Conservation (phyloP, 2,797 vertebrate genomes). For the Periparus ater region DNA sequence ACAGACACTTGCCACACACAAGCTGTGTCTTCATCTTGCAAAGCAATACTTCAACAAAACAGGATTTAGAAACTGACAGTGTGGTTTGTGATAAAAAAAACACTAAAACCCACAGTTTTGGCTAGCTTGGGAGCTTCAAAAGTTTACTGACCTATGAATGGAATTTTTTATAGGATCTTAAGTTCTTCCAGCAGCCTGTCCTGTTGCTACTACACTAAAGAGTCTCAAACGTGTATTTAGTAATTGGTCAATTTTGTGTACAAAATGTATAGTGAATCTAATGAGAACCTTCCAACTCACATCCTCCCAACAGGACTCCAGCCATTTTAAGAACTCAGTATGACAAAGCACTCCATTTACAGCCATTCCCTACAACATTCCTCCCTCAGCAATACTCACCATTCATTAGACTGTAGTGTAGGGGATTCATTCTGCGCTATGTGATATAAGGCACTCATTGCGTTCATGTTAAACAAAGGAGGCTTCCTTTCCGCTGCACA, state of each 20-base stretch:
- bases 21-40: neutral
- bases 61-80: neutral
- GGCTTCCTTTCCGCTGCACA: conserved; percentile 96
- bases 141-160: neutral
- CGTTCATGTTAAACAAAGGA: conserved; percentile 99
- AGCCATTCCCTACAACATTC: conserved; percentile 30
- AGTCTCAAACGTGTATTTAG: neutral
- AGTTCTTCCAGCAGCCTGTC: neutral
- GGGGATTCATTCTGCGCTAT: conserved; percentile 99
- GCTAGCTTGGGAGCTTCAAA: neutral
- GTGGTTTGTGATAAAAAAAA: conserved; percentile 23
- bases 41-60: neutral
- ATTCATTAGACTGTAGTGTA: conserved; percentile 94
- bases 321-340: conserved; percentile 41
- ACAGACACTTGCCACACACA: neutral
- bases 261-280: neutral
- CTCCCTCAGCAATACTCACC: conserved; percentile 83
- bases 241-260: neutral
- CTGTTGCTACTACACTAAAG: neutral
- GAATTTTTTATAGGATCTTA: neutral
- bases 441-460: conserved; percentile 99
- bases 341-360: conserved; percentile 63
- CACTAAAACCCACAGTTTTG: neutral
- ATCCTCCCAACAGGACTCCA: conserved; percentile 48
- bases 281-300: conserved; percentile 21